These are phyloP conservation scores for Prosopocoilus inquinatus DNA, from an alignment of 2,888 invertebrate genomes.

Conservation along the genomic window DNA sequence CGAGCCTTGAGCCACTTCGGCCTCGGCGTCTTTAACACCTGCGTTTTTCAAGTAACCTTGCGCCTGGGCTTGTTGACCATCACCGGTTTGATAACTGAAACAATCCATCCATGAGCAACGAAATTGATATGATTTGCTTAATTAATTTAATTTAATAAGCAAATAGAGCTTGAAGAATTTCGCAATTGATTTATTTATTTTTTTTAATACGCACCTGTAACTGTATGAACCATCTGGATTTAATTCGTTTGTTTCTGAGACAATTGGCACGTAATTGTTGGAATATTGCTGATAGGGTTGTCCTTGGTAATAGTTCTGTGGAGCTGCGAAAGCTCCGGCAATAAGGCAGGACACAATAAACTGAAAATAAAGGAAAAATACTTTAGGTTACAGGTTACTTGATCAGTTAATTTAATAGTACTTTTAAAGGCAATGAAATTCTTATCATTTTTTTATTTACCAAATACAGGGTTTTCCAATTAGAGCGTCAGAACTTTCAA, in stretches of 20 bases:
- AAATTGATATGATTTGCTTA: too few relatives aligned
- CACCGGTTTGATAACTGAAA: constrained; percentile 69
- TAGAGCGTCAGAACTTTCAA: too few relatives aligned
- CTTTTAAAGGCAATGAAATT: too few relatives aligned
- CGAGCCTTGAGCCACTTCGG: constrained; percentile 74
- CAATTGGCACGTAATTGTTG: constrained; percentile 52
- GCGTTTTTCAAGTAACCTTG: constrained; percentile 72
- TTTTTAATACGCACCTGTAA: constrained; percentile 50
- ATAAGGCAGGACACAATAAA: constrained; percentile 31
- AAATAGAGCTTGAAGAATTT: too few relatives aligned
- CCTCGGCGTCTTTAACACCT: constrained; percentile 65
- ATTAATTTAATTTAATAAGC: too few relatives aligned
- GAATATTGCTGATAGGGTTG: constrained; percentile 27
- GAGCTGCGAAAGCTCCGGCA: constrained; percentile 34
- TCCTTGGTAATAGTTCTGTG: constrained; percentile 27
- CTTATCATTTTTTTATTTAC: too few relatives aligned
- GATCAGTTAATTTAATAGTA: too few relatives aligned
- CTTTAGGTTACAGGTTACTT: too few relatives aligned
- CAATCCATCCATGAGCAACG: neutral
- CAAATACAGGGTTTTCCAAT: too few relatives aligned
- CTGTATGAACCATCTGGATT: constrained; percentile 60
- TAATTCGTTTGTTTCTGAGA: constrained; percentile 56
- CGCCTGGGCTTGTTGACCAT: constrained; percentile 77
- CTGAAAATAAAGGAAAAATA: constrained; percentile 23
- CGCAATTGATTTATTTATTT: neutral